A percentile compares a stretch with the other conserved stretches of the same genome.
phyloP scores from a whole-genome alignment of 2,113 vertebrate species.

The Platichthys stellatus region DNA sequence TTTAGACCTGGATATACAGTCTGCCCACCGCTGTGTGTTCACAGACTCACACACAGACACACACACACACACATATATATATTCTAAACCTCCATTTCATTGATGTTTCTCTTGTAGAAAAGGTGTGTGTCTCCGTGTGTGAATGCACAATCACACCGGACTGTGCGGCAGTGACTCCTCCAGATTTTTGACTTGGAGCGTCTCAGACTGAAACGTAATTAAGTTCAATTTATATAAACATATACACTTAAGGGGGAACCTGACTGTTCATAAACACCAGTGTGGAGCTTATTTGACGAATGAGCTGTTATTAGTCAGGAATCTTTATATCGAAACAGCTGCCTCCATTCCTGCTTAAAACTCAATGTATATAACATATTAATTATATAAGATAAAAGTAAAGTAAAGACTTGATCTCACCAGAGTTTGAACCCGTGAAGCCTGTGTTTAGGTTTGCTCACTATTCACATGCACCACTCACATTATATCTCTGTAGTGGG shows the following conservation, averaged over 20 bases:
- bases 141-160: conserved; percentile 19
- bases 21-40: background rate
- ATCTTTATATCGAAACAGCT: conserved; percentile 1
- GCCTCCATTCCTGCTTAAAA: background rate
- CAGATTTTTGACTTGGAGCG: background rate
- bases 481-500: conserved; percentile 8
- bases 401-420: background rate
- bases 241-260: background rate
- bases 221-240: background rate
- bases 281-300: too few relatives aligned
- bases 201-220: conserved; percentile 7
- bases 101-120: conserved; percentile 5
- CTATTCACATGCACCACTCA: background rate
- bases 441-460: background rate
- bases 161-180: background rate
- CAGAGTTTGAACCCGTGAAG: background rate
- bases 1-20: conserved; percentile 55
- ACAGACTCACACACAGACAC: conserved; percentile 13
- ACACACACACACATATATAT: conserved; percentile 8
- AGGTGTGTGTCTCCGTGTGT: conserved; percentile 1
- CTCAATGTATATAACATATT: background rate
- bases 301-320: background rate
- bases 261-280: too few relatives aligned
- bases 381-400: background rate
- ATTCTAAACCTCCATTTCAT: conserved; percentile 10